Base-by-base conservation (phyloP, 2,888 invertebrate genomes). In the Corbicula japonica region DNA sequence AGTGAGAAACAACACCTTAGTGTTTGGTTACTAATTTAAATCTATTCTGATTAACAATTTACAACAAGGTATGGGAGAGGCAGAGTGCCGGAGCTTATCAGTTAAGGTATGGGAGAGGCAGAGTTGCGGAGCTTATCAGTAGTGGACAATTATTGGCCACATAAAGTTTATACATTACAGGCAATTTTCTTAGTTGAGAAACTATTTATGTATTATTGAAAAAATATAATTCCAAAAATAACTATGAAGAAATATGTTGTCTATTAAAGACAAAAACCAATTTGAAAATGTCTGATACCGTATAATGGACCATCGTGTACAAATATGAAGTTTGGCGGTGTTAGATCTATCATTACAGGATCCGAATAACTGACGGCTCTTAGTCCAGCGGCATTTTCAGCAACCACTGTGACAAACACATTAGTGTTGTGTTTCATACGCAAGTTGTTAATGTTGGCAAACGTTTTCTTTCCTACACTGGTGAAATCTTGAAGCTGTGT, bases 301-400 rank as follows among this genome's bases (percentile, higher is more conserved):
- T n/a, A n/a, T n/a, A 46, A 5, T 35, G 21, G 81, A 50, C 87
- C 87, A 73, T 88, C 88, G 30, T 75, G 65, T 3, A 87, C 72
- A 46, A 73, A 52, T 1, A 34, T 15, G 10, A 86, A 73, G 3
- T 71, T 38, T 3, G 88, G 88, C 8, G 83, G 81, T 1, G 88
- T 88, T 38, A 88, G 70, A 56, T 88, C 88, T 15, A 87, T 76
- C 10, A 74, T 34, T 10, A 88, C 70, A 15, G 75, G 70, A 3
- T 77, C 73, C 0, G 86, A 86, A 18, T 83, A 65, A 8, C 80
- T 69, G 2, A 83, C 73, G 23, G 80, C 75, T 10, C 74, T 74
- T 26, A 86, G 65, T 15, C 86, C 87, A 0, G 87, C 85, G 0
- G 76, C 76, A 73, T 87, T 88, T 1, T 83, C 85, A 3, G 87